Evolutionary conservation across 1,140 invertebrate species (phyloP), one percentile per base, ranked within the genome.

Genomic region (Cataglyphis hispanica): DNA sequence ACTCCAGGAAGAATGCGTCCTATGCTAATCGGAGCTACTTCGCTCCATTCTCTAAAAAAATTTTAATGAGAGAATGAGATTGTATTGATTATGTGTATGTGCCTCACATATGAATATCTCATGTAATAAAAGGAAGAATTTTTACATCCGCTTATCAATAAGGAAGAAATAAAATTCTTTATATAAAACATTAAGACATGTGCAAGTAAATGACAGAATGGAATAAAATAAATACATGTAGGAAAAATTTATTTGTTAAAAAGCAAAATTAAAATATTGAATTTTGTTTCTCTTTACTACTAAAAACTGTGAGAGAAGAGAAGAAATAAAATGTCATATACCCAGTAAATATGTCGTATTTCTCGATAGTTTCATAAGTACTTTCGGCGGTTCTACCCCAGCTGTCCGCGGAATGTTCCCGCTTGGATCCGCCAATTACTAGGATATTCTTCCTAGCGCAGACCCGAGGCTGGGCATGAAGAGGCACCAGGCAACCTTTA

Each of bases 1-100:
- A 99, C 98, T 50, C 98, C 98, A 0, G 98, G 98, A 84, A 99
- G 95, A 92, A 99, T 98, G 87, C 98, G 95, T 0, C 98, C 97
- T 87, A 98, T 97, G 64, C 96, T 96, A 97, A 99, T 99, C 3
- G 98, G 96, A 11, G 97, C 96, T 3, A 97, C 96, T 92, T 97
- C 96, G 77, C 96, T 96, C 98, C 98, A 98, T 95, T 97, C 96
- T 72, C 98, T 98, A 67, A 92, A 94, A 87, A 91, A 94, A 46
- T 16, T 34, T 70, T 67, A 2, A 64, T 25, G 1, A 53, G 27
- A 37, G 13, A 81, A 5, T 10, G 8, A 34, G 27, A 63, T 31
- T 31, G 31, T 3, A 2, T 31, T 31, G 27, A 1, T 1, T 31
- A 31, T 31, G 27, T 31, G 27, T 31, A 2, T 31, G 27, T 31